Evolutionary conservation across 2,113 vertebrate species (phyloP).

Genomic region (Rhinoderma darwinii): DNA sequence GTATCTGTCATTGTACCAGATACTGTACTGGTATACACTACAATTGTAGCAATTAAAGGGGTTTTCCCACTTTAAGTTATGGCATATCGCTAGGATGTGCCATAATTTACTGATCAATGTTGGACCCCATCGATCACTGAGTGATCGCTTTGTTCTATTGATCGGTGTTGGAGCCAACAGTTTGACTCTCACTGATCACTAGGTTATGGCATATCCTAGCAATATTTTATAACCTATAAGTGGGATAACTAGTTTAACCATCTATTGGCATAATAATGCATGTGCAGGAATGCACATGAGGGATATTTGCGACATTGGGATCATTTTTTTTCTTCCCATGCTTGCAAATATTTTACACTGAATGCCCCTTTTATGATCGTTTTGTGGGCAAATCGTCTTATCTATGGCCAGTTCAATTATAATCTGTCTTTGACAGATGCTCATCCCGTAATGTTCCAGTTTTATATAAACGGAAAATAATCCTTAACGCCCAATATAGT

Average conservation of each 20-base stretch:
- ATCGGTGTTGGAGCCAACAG: background rate
- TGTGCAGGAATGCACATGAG: too few species aligned
- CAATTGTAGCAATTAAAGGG: background rate
- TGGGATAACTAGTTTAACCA: too few species aligned
- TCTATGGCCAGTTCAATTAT: background rate
- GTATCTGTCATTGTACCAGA: too few species aligned
- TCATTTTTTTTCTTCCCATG: too few species aligned
- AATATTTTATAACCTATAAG: background rate
- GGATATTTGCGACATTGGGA: too few species aligned
- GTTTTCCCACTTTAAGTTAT: background rate
- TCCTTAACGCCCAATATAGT: background rate
- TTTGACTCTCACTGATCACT: background rate
- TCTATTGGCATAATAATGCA: too few species aligned
- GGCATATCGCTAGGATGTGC: background rate
- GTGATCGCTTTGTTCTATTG: background rate
- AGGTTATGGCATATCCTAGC: background rate
- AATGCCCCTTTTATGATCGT: too few species aligned
- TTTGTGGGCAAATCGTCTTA: background rate
- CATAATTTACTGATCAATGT: background rate
- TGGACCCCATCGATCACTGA: background rate
- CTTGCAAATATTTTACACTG: too few species aligned
- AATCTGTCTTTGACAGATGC: background rate
- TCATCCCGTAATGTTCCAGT: background rate
- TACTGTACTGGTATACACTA: background rate
- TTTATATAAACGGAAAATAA: background rate